Conservation (phyloP, 2,888 invertebrate species). For the Enchytraeus crypticus region DNA sequence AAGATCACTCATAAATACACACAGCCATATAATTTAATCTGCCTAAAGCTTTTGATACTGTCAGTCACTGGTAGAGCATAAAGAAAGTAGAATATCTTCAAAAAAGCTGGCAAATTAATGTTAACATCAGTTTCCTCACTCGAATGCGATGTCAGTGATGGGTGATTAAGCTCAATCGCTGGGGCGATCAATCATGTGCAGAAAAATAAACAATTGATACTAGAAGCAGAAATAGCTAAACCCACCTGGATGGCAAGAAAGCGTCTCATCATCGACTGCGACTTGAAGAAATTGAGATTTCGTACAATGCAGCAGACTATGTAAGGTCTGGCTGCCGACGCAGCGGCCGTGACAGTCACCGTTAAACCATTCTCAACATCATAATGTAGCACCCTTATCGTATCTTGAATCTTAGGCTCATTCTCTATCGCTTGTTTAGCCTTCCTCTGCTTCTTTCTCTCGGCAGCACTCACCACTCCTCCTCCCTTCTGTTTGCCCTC, state of each 20-base stretch:
- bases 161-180: too few species aligned
- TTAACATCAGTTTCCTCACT: too few species aligned
- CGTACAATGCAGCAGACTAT: constrained; percentile 66
- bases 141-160: too few species aligned
- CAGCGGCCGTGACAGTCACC: constrained; percentile 39
- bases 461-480: constrained; percentile 26
- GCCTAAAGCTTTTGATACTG: too few species aligned
- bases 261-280: constrained; percentile 59
- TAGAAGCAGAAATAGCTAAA: too few species aligned
- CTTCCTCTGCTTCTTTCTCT: constrained; percentile 23
- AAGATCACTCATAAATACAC: too few species aligned
- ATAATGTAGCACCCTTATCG: constrained; percentile 44
- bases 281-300: constrained; percentile 57
- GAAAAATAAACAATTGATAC: too few species aligned
- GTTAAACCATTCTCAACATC: constrained; percentile 33
- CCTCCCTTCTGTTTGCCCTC: constrained; percentile 24
- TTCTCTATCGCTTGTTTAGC: neutral
- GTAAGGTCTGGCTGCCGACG: constrained; percentile 60
- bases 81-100: too few species aligned
- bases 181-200: too few species aligned
- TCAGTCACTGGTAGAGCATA: too few species aligned
- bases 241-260: constrained; percentile 66
- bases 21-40: too few species aligned
- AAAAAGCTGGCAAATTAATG: too few species aligned
- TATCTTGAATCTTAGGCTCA: constrained; percentile 38